These are phyloP conservation scores for Microtus ochrogaster DNA, from an alignment of 2,113 vertebrate species.

Conservation along the genomic window DNA sequence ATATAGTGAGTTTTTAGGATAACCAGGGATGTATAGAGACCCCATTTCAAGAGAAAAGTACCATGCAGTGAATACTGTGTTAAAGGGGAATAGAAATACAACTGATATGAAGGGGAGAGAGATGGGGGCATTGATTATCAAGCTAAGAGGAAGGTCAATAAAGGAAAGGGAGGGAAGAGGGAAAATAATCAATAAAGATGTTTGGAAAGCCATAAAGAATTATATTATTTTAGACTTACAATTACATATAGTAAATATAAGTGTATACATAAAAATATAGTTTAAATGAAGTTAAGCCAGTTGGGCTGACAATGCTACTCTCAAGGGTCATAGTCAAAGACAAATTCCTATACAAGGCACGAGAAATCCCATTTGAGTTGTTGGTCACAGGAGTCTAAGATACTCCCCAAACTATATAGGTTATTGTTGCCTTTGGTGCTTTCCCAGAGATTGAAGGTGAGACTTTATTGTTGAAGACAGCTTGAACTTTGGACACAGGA, in stretches of 20 bases:
- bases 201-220: neutral
- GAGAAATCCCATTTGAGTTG: neutral
- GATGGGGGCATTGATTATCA: neutral
- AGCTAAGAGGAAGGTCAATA: neutral
- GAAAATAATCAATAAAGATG: neutral
- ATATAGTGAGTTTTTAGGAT: neutral
- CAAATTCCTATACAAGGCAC: neutral
- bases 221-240: neutral
- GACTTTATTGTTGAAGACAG: neutral
- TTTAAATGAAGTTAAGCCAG: neutral
- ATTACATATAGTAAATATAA: neutral
- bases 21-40: neutral
- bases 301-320: neutral
- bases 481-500: neutral
- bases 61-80: neutral
- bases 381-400: neutral
- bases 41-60: neutral
- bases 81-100: neutral
- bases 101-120: neutral
- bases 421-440: neutral
- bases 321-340: neutral
- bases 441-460: neutral
- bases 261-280: neutral
- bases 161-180: neutral
- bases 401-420: neutral